Percentiles rank a stretch among this genome's conserved stretches.
phyloP scores from a whole-genome alignment of 2,797 vertebrate genomes.

The Acomys russatus region DNA sequence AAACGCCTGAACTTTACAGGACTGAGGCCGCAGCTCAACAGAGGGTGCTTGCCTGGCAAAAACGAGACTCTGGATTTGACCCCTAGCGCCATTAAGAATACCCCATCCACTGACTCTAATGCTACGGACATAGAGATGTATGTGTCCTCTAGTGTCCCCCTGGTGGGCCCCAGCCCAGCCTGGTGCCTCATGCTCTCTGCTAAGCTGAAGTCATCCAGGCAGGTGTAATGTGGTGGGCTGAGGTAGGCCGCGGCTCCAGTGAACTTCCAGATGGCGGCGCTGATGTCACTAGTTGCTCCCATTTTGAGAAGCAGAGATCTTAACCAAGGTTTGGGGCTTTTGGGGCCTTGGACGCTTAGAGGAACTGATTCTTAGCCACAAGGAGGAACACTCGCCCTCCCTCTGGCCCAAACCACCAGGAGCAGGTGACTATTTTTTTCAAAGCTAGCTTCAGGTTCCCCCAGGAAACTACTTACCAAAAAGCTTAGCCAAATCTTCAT shows the following conservation, averaged over 20 bases:
- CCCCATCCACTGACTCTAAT: background rate
- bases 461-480: conserved; percentile 58
- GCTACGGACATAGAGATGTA: accelerated
- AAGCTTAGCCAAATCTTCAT: background rate
- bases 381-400: background rate
- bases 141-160: no score
- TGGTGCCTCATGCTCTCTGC: background rate
- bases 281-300: background rate
- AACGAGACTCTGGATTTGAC: background rate
- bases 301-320: background rate
- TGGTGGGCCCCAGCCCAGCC: background rate
- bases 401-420: background rate
- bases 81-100: background rate
- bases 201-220: background rate
- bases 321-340: background rate
- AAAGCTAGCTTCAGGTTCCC: background rate
- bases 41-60: background rate
- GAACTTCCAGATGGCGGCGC: background rate
- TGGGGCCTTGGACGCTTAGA: background rate
- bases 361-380: background rate
- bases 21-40: no score
- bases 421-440: background rate
- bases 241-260: no score
- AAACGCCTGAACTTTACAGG: background rate
- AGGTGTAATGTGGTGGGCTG: no score